A percentile compares a stretch with the other conserved stretches of the same genome.
These are phyloP conservation scores for Palloptera scutellata DNA, from an alignment of 2,888 invertebrate genomes.

Conservation along the genomic window DNA sequence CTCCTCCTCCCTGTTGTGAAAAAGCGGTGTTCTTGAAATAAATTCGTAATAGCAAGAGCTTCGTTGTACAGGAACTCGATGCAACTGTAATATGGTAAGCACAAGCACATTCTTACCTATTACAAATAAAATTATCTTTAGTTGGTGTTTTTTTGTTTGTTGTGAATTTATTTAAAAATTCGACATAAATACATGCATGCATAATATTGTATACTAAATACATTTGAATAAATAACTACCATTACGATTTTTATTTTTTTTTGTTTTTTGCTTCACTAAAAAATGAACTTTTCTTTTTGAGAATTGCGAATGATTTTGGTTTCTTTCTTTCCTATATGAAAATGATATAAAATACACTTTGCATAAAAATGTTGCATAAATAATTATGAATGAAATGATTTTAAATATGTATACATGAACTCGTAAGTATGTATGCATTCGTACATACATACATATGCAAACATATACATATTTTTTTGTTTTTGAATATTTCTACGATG, in stretches of 20 bases:
- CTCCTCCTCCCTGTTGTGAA: too few relatives aligned
- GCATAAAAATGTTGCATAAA: too few relatives aligned
- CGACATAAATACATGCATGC: conserved; percentile 63
- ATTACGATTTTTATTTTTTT: conserved; percentile 43
- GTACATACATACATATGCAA: not conserved
- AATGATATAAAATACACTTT: not conserved
- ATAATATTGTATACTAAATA: conserved; percentile 61
- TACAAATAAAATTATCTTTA: too few relatives aligned
- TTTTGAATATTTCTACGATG: conserved; percentile 32
- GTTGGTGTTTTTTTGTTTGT: conserved; percentile 43
- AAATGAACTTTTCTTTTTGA: conserved; percentile 33
- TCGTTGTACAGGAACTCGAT: too few relatives aligned
- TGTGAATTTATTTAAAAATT: conserved; percentile 61
- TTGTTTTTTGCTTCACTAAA: conserved; percentile 39
- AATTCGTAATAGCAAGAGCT: too few relatives aligned
- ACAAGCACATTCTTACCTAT: too few relatives aligned
- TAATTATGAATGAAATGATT: too few relatives aligned
- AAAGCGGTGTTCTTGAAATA: too few relatives aligned
- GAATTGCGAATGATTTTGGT: conserved; percentile 35
- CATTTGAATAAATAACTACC: conserved; percentile 56
- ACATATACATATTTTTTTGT: not conserved
- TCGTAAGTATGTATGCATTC: not conserved
- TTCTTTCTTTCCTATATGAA: conserved; percentile 7
- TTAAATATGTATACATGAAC: conserved; percentile 2
- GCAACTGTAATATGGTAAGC: too few relatives aligned